A percentile compares a stretch with the other conserved stretches of the same genome.
Conservation (phyloP, 2,888 invertebrate genomes). For the Encarsia formosa region DNA sequence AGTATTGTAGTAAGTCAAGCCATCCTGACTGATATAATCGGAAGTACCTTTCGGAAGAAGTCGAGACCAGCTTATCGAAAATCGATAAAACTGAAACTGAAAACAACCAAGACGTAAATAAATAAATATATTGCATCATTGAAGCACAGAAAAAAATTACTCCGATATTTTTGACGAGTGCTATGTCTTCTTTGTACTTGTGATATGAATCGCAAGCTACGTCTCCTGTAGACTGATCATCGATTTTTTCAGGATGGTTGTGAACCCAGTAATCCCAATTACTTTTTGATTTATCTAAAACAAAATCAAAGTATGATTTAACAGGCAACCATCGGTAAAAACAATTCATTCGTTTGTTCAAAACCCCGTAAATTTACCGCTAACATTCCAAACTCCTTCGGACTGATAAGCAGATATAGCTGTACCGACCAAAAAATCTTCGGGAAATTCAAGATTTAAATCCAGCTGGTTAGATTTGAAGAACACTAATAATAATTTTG, state of each 20-base stretch:
- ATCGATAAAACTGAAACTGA: slow-evolving; percentile 47
- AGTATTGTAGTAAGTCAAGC: slow-evolving; percentile 52
- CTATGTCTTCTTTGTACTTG: slow-evolving; percentile 56
- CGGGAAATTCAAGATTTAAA: no score
- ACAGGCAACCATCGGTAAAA: no score
- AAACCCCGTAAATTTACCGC: no score
- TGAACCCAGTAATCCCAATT: slow-evolving; percentile 61
- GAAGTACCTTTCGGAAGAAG: slow-evolving; percentile 52
- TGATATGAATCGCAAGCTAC: slow-evolving; percentile 69
- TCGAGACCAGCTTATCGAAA: slow-evolving; percentile 53
- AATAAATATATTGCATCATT: not conserved
- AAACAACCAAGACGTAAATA: not conserved
- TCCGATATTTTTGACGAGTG: slow-evolving; percentile 30
- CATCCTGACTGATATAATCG: slow-evolving; percentile 44
- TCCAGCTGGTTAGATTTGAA: no score
- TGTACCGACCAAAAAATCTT: no score
- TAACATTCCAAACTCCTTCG: no score
- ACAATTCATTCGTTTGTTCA: no score
- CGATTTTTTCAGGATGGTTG: slow-evolving; percentile 54
- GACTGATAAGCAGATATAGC: no score
- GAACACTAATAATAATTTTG: no score
- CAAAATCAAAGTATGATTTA: no score
- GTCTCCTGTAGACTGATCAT: slow-evolving; percentile 60
- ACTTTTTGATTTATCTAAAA: slow-evolving; percentile 61
- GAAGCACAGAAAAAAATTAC: slow-evolving; percentile 18